phyloP scores from a whole-genome alignment of 2,113 vertebrate genomes.

The Pan troglodytes region DNA sequence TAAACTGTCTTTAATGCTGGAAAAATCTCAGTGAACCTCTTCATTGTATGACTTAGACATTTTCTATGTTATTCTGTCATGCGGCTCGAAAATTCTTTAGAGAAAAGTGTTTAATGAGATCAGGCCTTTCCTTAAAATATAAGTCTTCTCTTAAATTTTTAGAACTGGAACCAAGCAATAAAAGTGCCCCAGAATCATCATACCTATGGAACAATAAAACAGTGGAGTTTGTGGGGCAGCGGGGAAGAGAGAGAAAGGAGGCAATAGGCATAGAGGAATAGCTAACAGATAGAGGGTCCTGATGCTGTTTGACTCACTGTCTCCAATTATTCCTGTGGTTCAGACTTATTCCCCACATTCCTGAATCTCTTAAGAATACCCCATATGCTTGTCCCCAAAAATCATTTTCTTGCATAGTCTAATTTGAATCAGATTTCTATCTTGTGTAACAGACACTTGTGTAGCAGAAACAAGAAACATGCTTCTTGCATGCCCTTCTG shows the following conservation, averaged over 20 bases:
- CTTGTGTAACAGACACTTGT: not conserved
- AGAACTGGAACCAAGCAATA: not conserved
- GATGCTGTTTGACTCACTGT: not conserved
- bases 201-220: not conserved
- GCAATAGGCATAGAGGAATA: not conserved
- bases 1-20: not conserved
- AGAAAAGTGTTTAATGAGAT: not conserved
- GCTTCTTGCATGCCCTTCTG: not conserved
- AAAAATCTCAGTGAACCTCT: not conserved
- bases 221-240: rapidly evolving
- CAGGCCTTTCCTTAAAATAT: not conserved
- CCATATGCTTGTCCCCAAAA: not conserved
- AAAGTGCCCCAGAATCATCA: not conserved
- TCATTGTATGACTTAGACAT: not conserved
- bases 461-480: not conserved
- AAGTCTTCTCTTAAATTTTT: not conserved
- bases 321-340: not conserved
- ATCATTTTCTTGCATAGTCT: not conserved
- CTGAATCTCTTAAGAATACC: not conserved
- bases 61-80: not conserved
- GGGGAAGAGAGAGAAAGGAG: not conserved
- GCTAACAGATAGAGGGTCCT: not conserved
- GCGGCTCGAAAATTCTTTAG: too few species aligned
- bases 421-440: not conserved
- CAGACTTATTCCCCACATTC: not conserved